A percentile compares a stretch with the other conserved stretches of the same genome.
phyloP scores from a whole-genome alignment of 2,113 vertebrate species.

The Nothocercus nigrocapillus region DNA sequence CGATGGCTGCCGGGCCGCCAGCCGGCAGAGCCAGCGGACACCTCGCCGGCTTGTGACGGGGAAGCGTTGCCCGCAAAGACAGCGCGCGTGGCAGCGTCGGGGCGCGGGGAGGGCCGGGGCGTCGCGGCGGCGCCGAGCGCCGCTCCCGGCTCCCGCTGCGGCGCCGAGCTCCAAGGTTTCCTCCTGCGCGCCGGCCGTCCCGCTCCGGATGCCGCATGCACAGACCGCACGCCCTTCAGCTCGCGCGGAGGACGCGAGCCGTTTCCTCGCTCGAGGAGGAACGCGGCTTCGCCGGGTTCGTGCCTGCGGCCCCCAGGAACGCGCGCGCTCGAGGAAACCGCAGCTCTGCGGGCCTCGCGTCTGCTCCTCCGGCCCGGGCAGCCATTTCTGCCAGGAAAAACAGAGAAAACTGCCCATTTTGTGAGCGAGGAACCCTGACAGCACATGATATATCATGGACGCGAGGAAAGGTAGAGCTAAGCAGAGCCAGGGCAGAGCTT shows the following conservation, averaged over 20 bases:
- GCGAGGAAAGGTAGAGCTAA: neutral
- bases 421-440: neutral
- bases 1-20: neutral
- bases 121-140: too few species aligned
- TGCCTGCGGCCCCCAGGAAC: accelerated
- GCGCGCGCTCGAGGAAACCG: neutral
- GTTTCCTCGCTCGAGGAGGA: neutral
- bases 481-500: neutral
- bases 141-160: neutral
- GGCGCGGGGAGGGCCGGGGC: neutral
- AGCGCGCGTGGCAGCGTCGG: too few species aligned
- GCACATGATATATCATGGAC: neutral
- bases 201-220: neutral
- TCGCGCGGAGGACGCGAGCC: neutral
- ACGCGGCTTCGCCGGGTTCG: neutral
- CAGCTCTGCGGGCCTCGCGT: accelerated
- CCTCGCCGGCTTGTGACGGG: neutral
- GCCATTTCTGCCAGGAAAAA: neutral
- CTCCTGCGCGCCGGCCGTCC: too few species aligned
- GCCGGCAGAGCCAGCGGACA: neutral
- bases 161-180: neutral
- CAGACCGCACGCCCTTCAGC: neutral
- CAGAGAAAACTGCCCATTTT: neutral
- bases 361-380: neutral
- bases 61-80: too few species aligned